Evolutionary conservation across 2,113 vertebrate genomes (phyloP).

Genomic region (Plecturocebus donacophilus): DNA sequence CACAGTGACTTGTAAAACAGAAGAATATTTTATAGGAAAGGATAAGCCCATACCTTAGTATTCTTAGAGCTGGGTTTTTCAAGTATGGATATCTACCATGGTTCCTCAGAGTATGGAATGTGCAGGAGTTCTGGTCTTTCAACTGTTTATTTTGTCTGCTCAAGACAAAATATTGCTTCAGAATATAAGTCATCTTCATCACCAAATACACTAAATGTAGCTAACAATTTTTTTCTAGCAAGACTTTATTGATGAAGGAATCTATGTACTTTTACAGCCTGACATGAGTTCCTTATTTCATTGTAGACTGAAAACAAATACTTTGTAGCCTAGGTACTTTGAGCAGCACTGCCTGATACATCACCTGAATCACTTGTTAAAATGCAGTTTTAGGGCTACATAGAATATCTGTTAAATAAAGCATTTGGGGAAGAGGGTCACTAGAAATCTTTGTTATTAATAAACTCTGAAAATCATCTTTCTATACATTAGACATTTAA

Average conservation of each 20-base stretch:
- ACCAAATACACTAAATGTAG: background rate
- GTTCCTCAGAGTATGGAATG: background rate
- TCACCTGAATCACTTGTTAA: background rate
- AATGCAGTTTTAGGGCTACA: background rate
- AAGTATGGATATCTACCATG: background rate
- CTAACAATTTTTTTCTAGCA: background rate
- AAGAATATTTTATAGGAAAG: background rate
- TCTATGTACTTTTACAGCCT: background rate
- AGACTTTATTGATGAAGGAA: conserved; percentile 15
- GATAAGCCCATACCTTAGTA: background rate
- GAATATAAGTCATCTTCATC: background rate
- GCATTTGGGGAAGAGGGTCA: background rate
- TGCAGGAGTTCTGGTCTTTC: background rate
- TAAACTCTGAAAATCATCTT: background rate
- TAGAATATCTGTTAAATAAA: background rate
- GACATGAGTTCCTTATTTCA: background rate
- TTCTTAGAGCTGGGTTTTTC: background rate
- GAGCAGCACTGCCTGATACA: background rate
- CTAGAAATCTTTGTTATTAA: background rate
- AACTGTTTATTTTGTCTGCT: background rate
- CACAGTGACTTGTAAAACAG: background rate
- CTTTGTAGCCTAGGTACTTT: background rate
- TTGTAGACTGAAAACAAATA: background rate
- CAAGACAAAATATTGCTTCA: background rate
- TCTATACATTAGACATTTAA: background rate